Evolutionary conservation across 2,888 invertebrate species (phyloP).

Genomic region (Drosophila ezoana): DNA sequence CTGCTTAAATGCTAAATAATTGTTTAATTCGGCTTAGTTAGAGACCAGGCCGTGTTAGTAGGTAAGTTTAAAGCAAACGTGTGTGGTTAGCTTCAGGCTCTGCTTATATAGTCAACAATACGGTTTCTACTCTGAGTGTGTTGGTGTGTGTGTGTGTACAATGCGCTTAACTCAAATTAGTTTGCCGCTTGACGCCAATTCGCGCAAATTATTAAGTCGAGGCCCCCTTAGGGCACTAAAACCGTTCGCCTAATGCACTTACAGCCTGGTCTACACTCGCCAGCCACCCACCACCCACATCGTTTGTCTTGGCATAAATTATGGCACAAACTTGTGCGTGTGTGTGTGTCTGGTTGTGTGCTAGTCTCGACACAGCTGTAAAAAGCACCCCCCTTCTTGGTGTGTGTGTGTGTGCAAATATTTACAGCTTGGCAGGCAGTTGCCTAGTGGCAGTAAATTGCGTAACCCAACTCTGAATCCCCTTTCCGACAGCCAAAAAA

Average conservation of each 20-base stretch:
- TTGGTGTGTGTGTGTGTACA: slow-evolving; percentile 40
- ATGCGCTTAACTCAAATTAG: slow-evolving; percentile 75
- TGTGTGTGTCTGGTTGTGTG: slow-evolving; percentile 11
- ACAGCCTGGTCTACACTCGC: slow-evolving; percentile 18
- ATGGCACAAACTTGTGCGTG: slow-evolving; percentile 38
- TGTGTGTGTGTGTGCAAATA: slow-evolving; percentile 53
- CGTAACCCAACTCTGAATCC: slow-evolving; percentile 21
- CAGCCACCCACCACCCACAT: slow-evolving; percentile 24
- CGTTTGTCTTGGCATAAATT: slow-evolving; percentile 74
- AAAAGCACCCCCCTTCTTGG: slow-evolving; percentile 35
- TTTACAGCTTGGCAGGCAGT: slow-evolving; percentile 50
- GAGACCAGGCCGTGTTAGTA: slow-evolving; percentile 25
- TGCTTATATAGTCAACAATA: slow-evolving; percentile 19
- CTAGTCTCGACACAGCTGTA: slow-evolving; percentile 54
- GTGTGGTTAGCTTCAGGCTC: slow-evolving; percentile 15
- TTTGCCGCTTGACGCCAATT: slow-evolving; percentile 75
- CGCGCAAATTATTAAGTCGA: slow-evolving; percentile 75
- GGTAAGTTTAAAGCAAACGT: slow-evolving; percentile 10
- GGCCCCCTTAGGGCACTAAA: slow-evolving; percentile 60
- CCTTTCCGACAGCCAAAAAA: slow-evolving; percentile 9
- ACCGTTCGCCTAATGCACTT: slow-evolving; percentile 68
- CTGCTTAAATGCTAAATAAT: slow-evolving; percentile 50
- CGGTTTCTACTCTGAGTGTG: slow-evolving; percentile 8
- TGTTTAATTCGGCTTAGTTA: slow-evolving; percentile 43
- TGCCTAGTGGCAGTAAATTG: slow-evolving; percentile 59